Evolutionary conservation across 2,113 vertebrate genomes (phyloP).

Genomic region (Petaurus breviceps): DNA sequence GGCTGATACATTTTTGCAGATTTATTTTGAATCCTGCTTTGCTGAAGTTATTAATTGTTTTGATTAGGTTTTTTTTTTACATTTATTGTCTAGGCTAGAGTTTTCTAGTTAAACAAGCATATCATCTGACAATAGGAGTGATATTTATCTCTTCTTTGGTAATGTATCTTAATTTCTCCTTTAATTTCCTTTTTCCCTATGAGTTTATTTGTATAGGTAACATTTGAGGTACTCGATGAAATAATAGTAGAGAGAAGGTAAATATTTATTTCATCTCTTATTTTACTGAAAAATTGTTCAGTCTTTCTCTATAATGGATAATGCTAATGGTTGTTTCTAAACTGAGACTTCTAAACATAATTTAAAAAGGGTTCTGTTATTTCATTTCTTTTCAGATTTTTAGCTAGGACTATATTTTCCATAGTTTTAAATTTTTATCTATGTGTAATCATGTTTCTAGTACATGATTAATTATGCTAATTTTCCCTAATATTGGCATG

Average conservation of each 20-base stretch:
- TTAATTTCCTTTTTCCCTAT: neutral
- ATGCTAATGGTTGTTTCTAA: neutral
- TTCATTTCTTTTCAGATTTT: neutral
- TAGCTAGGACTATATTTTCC: neutral
- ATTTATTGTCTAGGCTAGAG: no score
- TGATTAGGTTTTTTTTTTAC: neutral
- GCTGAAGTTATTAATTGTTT: neutral
- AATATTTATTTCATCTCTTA: neutral
- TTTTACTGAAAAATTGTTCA: neutral
- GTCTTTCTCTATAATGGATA: neutral
- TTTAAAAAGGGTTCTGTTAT: neutral
- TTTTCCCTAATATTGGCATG: neutral
- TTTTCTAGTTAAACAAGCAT: no score
- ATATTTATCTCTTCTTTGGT: neutral
- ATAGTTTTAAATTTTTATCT: neutral
- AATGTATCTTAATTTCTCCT: neutral
- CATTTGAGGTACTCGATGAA: neutral
- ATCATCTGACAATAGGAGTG: no score
- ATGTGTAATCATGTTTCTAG: neutral
- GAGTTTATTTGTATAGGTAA: neutral
- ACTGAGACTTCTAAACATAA: neutral
- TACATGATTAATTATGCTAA: neutral
- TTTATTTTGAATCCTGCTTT: neutral
- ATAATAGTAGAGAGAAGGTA: neutral
- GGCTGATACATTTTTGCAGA: neutral